Evolutionary conservation across 37 sponge, comb jelly and placozoan genomes (phyloP).

Genomic region (Geodia barretti): DNA sequence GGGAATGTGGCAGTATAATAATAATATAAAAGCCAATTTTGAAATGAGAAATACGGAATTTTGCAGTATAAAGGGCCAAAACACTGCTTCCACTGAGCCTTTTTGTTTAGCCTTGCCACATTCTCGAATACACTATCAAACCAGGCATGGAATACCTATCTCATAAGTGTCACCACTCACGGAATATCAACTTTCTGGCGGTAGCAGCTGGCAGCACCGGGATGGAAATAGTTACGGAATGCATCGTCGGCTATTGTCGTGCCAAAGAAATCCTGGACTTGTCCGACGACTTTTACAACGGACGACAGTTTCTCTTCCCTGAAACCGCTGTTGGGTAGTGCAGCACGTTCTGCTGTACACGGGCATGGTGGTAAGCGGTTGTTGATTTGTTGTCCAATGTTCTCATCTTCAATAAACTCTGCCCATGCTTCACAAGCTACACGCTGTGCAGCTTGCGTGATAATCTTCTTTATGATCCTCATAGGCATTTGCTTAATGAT

Average conservation of each 20-base stretch:
- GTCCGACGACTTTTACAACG: conserved; percentile 1
- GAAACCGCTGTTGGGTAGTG: neutral
- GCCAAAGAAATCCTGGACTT: neutral
- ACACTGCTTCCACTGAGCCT: too few relatives aligned
- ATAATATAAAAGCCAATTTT: too few relatives aligned
- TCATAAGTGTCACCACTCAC: too few relatives aligned
- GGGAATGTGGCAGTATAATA: too few relatives aligned
- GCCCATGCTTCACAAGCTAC: conserved; percentile 12
- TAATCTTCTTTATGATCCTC: neutral
- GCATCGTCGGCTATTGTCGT: conserved; percentile 6
- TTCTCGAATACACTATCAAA: too few relatives aligned
- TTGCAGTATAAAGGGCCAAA: too few relatives aligned
- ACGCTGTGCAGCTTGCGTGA: neutral
- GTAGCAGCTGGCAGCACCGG: conserved; percentile 12
- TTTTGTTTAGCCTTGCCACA: too few relatives aligned
- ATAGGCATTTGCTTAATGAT: conserved; percentile 8
- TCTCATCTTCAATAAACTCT: neutral
- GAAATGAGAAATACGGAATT: too few relatives aligned
- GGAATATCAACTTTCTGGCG: neutral
- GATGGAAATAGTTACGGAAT: conserved; percentile 11
- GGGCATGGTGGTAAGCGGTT: conserved; percentile 31
- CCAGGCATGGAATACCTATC: too few relatives aligned
- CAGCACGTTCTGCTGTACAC: conserved; percentile 8
- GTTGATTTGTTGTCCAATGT: conserved; percentile 1
- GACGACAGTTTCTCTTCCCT: conserved; percentile 7